Conservation (phyloP, 2,888 invertebrate species). For the Alcis repandata region DNA sequence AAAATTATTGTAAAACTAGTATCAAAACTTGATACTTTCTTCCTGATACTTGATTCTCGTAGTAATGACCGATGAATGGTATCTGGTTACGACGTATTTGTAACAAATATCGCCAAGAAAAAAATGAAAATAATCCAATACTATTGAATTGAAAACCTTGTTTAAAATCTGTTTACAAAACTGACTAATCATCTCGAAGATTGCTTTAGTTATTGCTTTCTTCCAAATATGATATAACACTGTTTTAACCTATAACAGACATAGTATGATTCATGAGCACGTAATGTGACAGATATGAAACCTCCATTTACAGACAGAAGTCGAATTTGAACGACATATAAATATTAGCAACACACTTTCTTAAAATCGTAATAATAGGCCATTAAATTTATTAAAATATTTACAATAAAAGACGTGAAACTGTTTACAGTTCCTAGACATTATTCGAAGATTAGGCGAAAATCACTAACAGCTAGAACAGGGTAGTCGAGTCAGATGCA, state of each 20-base stretch:
- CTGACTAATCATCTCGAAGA: background rate
- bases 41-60: too few relatives aligned
- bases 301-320: slow-evolving; percentile 58
- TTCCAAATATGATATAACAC: background rate
- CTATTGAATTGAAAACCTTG: background rate
- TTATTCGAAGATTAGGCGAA: slow-evolving; percentile 82
- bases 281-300: slow-evolving; percentile 49
- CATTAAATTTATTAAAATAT: slow-evolving; percentile 83
- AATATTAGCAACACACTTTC: slow-evolving; percentile 79
- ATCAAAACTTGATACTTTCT: background rate
- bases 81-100: background rate
- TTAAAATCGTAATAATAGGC: slow-evolving; percentile 80
- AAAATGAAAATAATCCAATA: too few relatives aligned
- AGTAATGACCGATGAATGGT: background rate
- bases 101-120: too few relatives aligned
- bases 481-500: slow-evolving; percentile 45
- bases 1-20: background rate
- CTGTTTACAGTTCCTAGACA: slow-evolving; percentile 79
- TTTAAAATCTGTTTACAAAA: background rate
- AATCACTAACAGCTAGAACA: slow-evolving; percentile 79
- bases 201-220: background rate
- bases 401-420: slow-evolving; percentile 81
- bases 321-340: slow-evolving; percentile 75
- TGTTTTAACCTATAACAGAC: background rate
- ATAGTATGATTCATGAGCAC: slow-evolving; percentile 58